Base-by-base conservation (phyloP, 53 echinoderm and acorn worm genomes). In the Mesocentrotus franciscanus region DNA sequence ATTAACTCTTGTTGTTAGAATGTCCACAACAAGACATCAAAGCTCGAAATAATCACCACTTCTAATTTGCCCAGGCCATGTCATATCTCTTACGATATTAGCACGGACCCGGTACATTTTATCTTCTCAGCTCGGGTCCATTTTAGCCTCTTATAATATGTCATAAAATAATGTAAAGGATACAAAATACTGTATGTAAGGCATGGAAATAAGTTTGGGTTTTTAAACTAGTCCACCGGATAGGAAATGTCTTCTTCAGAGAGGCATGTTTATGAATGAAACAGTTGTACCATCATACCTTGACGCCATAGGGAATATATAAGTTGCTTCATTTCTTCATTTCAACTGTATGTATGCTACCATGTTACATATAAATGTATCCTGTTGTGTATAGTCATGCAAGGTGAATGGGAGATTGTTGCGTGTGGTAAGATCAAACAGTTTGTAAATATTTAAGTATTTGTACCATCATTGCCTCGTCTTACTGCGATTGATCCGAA, bases 251-350 rank as follows among this genome's bases (percentile, higher is more conserved):
- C 20, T 36, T 20, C 36, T 81, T 42, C 81, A 36, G 36, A 36
- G 81, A 87, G 14, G 87, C 24, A 42, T 58, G 87, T 87, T 87
- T 58, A 87, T 87, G 57, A 87, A 87, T 87, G 87, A 34, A 58
- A 85, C 55, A 56, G 55, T 85, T 85, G 56, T 85, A 56, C 55
- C 42, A 1, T 57, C 22, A 26, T 87, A 1, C 35, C 7, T 39
- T 72, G n/a, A n/a, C 27, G 29, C 26, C 26, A 72, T 26, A n/a
- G 9, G 71, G 71, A 71, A 71, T 24, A 71, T 10, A n/a, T 4
- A 72, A 27, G 26, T 72, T 81, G 42, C 9, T 81, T 5, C 22
- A 33, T 36, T 18, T 81, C 5, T 81, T 20, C 81, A 81, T 81
- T 81, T 81, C 42, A 32, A 29, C 12, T 30, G 74, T 30, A 74